Evolutionary conservation across 2,113 vertebrate genomes (phyloP), one percentile per base, ranked within the genome.

Genomic region (Oryzias celebensis): DNA sequence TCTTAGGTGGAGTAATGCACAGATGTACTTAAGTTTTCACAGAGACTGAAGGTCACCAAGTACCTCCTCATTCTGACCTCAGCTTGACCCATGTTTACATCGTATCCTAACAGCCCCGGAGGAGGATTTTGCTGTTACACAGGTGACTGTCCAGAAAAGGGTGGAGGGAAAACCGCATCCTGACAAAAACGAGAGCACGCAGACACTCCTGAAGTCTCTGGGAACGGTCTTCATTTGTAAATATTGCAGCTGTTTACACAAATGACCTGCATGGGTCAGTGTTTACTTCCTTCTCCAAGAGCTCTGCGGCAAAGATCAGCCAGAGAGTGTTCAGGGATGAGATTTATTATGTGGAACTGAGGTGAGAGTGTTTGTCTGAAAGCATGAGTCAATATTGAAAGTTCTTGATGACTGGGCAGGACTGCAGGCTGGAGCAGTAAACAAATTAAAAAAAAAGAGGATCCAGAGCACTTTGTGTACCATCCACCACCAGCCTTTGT

Each of bases 301-400:
- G 56, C 56, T 64, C 47, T 17, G 51, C 66, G 52, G 65, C 8
- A 1, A 43, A 62, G 42, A 63, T 49, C 26, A 66, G 57, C 78
- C 80, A 55, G 66, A 60, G 53, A 61, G 13, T 58, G 14, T 53
- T 62, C 0, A 14, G 7, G 3, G 14, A n/a, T 44, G 28, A 76
- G n/a, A 75, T 87, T 88, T 85, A 85, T 71, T 51, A 47, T n/a
- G 5, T 14, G 61, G 36, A 43, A 50, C 5, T 23, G 53, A 28
- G 45, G 1, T 1, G 24, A 26, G 26, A 44, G 49, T 0, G 5
- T 64, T 50, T n/a, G 24, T 48, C 15, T 62, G 26, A 54, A 64
- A 64, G 5, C 22, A 7, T 55, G 58, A 81, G 82, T 81, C 60
- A 81, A 82, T 31, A 77, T 48, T 26, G 3, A 43, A 55, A 64